Conservation (phyloP, 2,888 invertebrate species). For the Drosophila neonasuta region DNA sequence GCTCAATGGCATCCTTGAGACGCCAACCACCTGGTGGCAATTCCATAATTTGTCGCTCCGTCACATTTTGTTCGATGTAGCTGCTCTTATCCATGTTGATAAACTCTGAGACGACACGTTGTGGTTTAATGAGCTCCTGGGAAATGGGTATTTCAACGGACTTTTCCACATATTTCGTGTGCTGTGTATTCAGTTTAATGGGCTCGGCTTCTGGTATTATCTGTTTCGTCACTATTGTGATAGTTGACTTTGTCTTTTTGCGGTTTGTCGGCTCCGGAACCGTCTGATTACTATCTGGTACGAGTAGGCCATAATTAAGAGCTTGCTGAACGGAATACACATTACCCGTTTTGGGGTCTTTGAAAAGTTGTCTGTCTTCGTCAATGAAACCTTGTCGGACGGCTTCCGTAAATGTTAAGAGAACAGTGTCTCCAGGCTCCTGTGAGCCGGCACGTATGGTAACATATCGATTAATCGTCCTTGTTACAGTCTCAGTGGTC, state of each 20-base stretch:
- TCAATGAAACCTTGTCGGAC: constrained; percentile 90
- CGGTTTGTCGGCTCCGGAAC: constrained; percentile 83
- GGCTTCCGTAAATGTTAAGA: constrained; percentile 90
- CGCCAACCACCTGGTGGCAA: constrained; percentile 93
- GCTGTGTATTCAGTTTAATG: constrained; percentile 77
- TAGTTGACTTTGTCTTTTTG: constrained; percentile 83
- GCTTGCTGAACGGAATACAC: constrained; percentile 90
- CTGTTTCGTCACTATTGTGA: constrained; percentile 84
- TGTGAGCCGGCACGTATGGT: constrained; percentile 87
- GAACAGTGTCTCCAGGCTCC: constrained; percentile 83
- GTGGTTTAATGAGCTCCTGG: constrained; percentile 69
- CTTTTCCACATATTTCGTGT: constrained; percentile 76
- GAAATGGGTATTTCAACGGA: constrained; percentile 81
- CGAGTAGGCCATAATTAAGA: constrained; percentile 87
- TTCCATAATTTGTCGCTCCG: constrained; percentile 88
- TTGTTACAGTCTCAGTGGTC: constrained; percentile 93
- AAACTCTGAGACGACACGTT: constrained; percentile 82
- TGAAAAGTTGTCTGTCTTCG: constrained; percentile 89
- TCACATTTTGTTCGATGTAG: constrained; percentile 76
- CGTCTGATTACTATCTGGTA: constrained; percentile 84
- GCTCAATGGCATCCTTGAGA: constrained; percentile 91
- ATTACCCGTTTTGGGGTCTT: constrained; percentile 88
- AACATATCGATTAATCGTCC: constrained; percentile 91
- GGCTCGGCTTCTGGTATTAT: constrained; percentile 81
- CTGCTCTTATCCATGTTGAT: constrained; percentile 83